These are phyloP conservation scores for Teleogryllus oceanicus DNA, from an alignment of 2,888 invertebrate species.

Conservation along the genomic window DNA sequence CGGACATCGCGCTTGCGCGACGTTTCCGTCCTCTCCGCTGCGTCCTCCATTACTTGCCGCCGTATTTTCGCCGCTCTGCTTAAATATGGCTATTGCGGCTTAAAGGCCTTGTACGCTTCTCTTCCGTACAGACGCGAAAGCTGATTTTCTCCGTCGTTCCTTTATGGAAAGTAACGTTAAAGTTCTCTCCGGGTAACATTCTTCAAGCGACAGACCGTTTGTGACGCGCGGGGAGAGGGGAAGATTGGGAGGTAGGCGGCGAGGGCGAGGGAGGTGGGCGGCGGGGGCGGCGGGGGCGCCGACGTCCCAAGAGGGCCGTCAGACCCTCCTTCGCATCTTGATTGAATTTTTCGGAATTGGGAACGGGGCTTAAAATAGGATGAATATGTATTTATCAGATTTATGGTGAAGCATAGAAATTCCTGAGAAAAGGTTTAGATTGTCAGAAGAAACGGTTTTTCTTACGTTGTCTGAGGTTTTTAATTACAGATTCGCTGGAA, in stretches of 20 bases:
- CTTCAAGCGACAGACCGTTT: not conserved
- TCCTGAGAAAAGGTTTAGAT: too few relatives aligned
- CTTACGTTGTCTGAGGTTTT: too few relatives aligned
- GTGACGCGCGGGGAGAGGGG: not conserved
- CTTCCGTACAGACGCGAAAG: not conserved
- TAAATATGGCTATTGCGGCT: conserved; percentile 3
- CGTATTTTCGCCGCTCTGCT: not conserved
- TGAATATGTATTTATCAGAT: too few relatives aligned
- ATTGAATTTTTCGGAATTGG: not conserved
- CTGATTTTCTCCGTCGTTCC: not conserved
- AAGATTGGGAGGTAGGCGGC: not conserved
- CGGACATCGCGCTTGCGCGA: too few relatives aligned
- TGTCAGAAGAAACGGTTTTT: too few relatives aligned
- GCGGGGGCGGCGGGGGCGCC: not conserved
- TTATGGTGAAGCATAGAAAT: too few relatives aligned
- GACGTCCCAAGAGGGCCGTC: too few relatives aligned
- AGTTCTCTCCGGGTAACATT: not conserved
- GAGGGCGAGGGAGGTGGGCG: not conserved
- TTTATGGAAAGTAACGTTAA: conserved; percentile 11
- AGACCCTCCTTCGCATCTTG: not conserved
- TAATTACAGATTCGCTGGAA: too few relatives aligned
- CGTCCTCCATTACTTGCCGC: not conserved
- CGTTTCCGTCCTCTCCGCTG: too few relatives aligned
- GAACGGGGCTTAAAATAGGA: too few relatives aligned
- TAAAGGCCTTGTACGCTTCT: not conserved